Percentiles rank a stretch among this genome's conserved stretches.
phyloP scores from a whole-genome alignment of 2,113 vertebrate genomes.

The Burhinus oedicnemus region DNA sequence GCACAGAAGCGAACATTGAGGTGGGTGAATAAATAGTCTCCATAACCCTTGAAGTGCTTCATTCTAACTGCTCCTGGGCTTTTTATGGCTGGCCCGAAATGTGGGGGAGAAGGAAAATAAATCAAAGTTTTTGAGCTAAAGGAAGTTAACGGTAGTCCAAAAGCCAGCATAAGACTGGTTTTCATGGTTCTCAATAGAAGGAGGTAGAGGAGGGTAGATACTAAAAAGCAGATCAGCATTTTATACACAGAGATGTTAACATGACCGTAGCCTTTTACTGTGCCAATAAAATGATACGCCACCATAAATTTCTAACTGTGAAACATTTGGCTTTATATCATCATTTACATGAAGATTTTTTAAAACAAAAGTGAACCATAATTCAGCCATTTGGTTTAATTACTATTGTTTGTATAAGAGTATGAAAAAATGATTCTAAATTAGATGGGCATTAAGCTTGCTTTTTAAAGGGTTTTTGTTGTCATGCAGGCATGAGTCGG shows the following conservation, averaged over 20 bases:
- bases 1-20: not conserved
- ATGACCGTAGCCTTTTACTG: not conserved
- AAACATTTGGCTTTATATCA: conserved; percentile 8
- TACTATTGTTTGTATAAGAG: not conserved
- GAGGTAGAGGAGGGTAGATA: not conserved
- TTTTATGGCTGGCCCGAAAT: not conserved
- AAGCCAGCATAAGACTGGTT: not conserved
- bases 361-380: not conserved
- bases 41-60: not conserved
- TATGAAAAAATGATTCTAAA: not conserved
- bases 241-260: not conserved
- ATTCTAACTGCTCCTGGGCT: not conserved
- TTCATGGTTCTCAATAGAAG: not conserved
- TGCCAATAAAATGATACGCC: not conserved
- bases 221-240: not conserved
- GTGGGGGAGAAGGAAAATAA: not conserved
- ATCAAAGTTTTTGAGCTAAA: not conserved
- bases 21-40: not conserved
- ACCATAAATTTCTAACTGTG: not conserved
- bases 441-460: not conserved
- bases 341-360: not conserved
- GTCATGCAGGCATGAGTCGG: not conserved
- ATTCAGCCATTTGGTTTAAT: not conserved
- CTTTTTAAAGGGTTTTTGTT: not conserved
- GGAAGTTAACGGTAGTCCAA: not conserved